phyloP scores from a whole-genome alignment of 2,113 vertebrate species.

The Pseudorasbora parva region DNA sequence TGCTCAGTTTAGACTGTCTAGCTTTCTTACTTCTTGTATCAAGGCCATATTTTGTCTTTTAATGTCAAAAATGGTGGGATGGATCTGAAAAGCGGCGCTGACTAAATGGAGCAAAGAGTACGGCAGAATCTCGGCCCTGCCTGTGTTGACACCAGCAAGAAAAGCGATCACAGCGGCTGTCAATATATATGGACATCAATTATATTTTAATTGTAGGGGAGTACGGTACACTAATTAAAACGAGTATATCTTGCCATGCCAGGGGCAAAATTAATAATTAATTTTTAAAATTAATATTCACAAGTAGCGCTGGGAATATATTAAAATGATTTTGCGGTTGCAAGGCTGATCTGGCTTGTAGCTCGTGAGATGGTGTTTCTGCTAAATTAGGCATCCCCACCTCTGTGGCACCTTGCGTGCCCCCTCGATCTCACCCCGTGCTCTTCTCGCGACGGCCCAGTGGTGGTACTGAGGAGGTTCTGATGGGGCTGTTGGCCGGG shows the following conservation, averaged over 20 bases:
- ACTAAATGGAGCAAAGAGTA: slow-evolving; percentile 79
- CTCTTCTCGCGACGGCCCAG: slow-evolving; percentile 26
- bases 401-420: slow-evolving; percentile 46
- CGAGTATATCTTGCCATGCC: slow-evolving; percentile 99
- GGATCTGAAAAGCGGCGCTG: slow-evolving; percentile 61
- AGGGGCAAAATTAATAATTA: slow-evolving; percentile 99
- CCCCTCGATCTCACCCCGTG: slow-evolving; percentile 6
- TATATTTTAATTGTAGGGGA: slow-evolving; percentile 99
- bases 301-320: slow-evolving; percentile 99
- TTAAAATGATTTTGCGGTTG: slow-evolving; percentile 96
- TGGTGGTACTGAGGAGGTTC: slow-evolving; percentile 40
- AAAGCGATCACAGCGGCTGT: slow-evolving; percentile 90
- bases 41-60: slow-evolving; percentile 77
- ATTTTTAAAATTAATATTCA: slow-evolving; percentile 99
- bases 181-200: slow-evolving; percentile 97
- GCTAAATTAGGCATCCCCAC: slow-evolving; percentile 69
- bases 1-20: slow-evolving; percentile 72
- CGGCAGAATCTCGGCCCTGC: slow-evolving; percentile 79
- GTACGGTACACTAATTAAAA: slow-evolving; percentile 99
- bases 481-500: slow-evolving; percentile 54
- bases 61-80: slow-evolving; percentile 51
- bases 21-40: slow-evolving; percentile 13
- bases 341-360: slow-evolving; percentile 89
- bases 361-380: slow-evolving; percentile 72
- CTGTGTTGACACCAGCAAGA: slow-evolving; percentile 94